A percentile compares a stretch with the other conserved stretches of the same genome.
Conservation (phyloP, 2,113 vertebrate genomes). For the Anarrhichthys ocellatus region DNA sequence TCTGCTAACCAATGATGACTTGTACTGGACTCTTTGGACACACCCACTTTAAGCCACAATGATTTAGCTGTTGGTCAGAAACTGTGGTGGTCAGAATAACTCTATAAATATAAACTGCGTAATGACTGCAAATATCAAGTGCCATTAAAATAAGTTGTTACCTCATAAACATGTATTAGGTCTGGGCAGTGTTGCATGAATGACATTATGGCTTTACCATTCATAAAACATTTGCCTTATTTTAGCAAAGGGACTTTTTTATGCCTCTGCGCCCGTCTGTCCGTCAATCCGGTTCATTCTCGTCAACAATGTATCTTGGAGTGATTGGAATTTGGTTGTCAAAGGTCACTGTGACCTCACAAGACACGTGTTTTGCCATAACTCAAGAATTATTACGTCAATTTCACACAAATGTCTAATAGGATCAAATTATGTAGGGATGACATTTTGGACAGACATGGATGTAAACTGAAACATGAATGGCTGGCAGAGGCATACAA, state of each 20-base stretch:
- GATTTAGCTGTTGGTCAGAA: neutral
- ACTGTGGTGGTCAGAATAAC: neutral
- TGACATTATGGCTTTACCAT: constrained; percentile 5
- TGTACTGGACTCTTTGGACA: neutral
- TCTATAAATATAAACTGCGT: constrained; percentile 26
- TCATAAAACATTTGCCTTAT: neutral
- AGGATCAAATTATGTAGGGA: neutral
- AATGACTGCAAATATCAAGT: constrained; percentile 22
- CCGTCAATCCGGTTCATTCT: no score
- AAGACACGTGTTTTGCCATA: no score
- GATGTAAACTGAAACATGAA: no score
- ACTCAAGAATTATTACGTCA: neutral
- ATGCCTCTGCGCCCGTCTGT: no score
- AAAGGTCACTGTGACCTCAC: no score
- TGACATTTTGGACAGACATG: neutral
- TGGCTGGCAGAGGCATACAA: neutral
- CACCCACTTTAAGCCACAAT: neutral
- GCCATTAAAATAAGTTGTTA: constrained; percentile 7
- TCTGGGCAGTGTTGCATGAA: constrained; percentile 4
- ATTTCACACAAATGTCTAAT: neutral
- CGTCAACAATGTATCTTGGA: no score
- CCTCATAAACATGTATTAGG: constrained; percentile 37
- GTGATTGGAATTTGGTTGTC: no score
- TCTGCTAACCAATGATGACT: neutral
- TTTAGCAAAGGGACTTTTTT: neutral